phyloP scores from a whole-genome alignment of 2,113 vertebrate genomes.

The Enhydra lutris region DNA sequence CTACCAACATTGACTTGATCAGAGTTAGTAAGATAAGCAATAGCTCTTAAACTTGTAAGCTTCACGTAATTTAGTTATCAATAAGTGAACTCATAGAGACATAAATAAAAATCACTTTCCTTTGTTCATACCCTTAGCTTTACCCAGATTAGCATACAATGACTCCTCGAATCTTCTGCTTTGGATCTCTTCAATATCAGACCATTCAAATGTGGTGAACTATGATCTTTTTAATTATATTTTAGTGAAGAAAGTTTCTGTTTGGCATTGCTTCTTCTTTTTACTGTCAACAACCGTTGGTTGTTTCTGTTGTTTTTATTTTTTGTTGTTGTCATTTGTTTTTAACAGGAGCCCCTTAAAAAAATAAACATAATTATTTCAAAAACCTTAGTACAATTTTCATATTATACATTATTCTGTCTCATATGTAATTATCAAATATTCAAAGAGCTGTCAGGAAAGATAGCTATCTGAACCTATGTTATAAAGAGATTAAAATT shows the following conservation, averaged over 20 bases:
- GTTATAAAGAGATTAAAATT: not conserved
- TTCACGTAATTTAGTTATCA: not conserved
- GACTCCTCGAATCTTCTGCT: not conserved
- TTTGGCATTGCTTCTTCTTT: not conserved
- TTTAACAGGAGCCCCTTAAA: not conserved
- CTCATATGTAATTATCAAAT: not conserved
- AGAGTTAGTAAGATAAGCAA: not conserved
- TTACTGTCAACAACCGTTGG: not conserved
- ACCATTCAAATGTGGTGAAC: not conserved
- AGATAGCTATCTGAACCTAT: not conserved
- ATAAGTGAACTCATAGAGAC: not conserved
- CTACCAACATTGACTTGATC: not conserved
- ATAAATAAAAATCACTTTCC: not conserved
- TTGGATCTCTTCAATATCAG: not conserved
- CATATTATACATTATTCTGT: not conserved
- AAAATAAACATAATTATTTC: not conserved
- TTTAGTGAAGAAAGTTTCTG: not conserved
- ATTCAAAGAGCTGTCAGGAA: not conserved
- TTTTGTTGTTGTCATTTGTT: not conserved
- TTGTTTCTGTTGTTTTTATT: not conserved
- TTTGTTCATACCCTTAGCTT: not conserved
- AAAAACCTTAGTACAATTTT: not conserved
- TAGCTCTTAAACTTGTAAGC: not conserved
- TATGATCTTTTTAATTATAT: not conserved
- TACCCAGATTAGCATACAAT: not conserved